These are phyloP conservation scores for Drosophila parvula DNA, from an alignment of 1,140 invertebrate species.

Conservation along the genomic window DNA sequence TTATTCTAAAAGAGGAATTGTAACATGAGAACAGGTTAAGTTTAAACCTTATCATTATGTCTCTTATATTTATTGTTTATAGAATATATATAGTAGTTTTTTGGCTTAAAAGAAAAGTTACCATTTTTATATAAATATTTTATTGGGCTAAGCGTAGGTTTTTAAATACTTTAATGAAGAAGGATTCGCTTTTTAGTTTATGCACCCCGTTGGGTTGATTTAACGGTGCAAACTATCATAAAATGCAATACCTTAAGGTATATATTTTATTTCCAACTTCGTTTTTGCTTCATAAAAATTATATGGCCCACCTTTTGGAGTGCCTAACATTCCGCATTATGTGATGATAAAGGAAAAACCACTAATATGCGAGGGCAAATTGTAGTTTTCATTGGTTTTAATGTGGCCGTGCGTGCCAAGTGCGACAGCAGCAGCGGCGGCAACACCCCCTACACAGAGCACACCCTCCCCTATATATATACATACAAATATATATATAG, in stretches of 20 bases:
- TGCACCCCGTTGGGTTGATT: background rate
- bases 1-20: background rate
- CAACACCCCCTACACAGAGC: slow-evolving; percentile 42
- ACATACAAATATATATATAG: background rate
- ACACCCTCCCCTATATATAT: slow-evolving; percentile 5
- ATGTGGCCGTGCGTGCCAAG: slow-evolving; percentile 74
- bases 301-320: slow-evolving; percentile 36
- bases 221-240: background rate
- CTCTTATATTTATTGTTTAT: too few species aligned
- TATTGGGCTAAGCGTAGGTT: background rate
- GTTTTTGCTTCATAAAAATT: slow-evolving; percentile 15
- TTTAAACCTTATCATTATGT: too few species aligned
- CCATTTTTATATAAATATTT: background rate
- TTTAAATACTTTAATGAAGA: too few species aligned
- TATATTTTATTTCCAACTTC: background rate
- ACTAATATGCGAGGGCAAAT: slow-evolving; percentile 73
- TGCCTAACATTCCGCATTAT: slow-evolving; percentile 33
- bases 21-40: too few species aligned
- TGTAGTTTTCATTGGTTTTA: slow-evolving; percentile 83
- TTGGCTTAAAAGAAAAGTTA: too few species aligned
- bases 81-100: too few species aligned
- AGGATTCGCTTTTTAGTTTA: background rate
- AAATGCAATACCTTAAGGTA: background rate
- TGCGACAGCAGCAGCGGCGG: slow-evolving; percentile 62
- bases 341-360: slow-evolving; percentile 67